Base-by-base conservation (phyloP, 2,797 vertebrate species). In the Chaetophractus vellerosus region DNA sequence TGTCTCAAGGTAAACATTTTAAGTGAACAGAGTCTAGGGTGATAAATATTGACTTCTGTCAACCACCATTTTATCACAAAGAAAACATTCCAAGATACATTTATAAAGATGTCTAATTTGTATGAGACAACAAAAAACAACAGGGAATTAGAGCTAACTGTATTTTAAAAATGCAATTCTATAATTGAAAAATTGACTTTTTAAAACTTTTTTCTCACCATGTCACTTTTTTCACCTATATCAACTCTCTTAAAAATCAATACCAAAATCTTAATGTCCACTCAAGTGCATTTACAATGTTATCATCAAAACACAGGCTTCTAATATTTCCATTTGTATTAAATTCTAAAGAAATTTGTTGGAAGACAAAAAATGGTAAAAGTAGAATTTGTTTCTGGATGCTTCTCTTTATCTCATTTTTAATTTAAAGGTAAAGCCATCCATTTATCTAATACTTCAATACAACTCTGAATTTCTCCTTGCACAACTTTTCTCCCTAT, bases 1-100 rank as follows among this genome's bases (percentile, higher is more conserved):
- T 92, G 14, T 11, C 66, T 91, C 19, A 92, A 88, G 88, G 45
- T 21, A 86, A 96, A 81, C 14, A 75, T 64, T 81, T 81, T 69
- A 94, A 91, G 38, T 66, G 9, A 92, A 74, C 69, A 48, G 36
- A 63, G 1, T 71, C n/a, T 52, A 7, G 21, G 76, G 50, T 76
- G 28, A 69, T 59, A 41, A 74, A 19, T 14, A 57, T 0, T 83
- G 7, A 48, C 31, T 95, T 86, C 80, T 52, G 50, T 74, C 24
- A 84, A 55, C 14, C 61, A 38, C n/a, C 82, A 48, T 50, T 82
- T 82, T 85, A 64, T 63, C 21, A 31, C 14, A 31, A 31, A 45
- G 19, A 55, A 79, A 64, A 36, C 24, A 48, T 10, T 38, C 24
- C 16, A 59, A 84, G 33, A 64, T 24, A 41, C 5, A 92, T 31